phyloP scores from a whole-genome alignment of 1,140 invertebrate genomes.

The Conopomorpha cramerella region DNA sequence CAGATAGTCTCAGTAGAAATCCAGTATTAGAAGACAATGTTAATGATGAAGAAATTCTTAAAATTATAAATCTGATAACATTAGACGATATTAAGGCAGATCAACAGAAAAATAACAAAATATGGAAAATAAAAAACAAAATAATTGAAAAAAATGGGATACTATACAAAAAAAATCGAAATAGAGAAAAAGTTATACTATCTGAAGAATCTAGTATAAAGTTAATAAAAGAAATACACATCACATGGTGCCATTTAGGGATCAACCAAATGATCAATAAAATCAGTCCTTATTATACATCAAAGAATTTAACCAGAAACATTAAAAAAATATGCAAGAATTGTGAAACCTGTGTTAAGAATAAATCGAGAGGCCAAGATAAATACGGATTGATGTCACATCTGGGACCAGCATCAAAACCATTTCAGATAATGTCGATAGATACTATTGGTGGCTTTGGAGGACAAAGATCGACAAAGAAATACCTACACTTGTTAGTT shows the following conservation, averaged over 20 bases:
- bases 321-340: slow-evolving; percentile 9
- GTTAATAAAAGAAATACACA: background rate
- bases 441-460: slow-evolving; percentile 7
- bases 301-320: slow-evolving; percentile 5
- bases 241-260: slow-evolving; percentile 4
- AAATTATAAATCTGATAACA: background rate
- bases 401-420: no score
- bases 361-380: slow-evolving; percentile 9
- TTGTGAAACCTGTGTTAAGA: slow-evolving; percentile 12
- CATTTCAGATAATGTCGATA: slow-evolving; percentile 5
- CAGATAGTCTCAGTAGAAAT: background rate
- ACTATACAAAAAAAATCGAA: background rate
- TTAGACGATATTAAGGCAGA: background rate
- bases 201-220: background rate
- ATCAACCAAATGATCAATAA: slow-evolving; percentile 6
- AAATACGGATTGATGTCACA: slow-evolving; percentile 17
- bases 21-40: background rate
- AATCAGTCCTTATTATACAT: slow-evolving; percentile 4
- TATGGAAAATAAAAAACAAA: no score
- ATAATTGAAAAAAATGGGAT: slow-evolving; percentile 1
- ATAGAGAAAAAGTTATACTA: background rate
- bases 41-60: background rate
- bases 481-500: no score
- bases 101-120: background rate
- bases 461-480: slow-evolving; percentile 6